phyloP scores from a whole-genome alignment of 2,797 vertebrate species.

The Orientallactaga sibirica region DNA sequence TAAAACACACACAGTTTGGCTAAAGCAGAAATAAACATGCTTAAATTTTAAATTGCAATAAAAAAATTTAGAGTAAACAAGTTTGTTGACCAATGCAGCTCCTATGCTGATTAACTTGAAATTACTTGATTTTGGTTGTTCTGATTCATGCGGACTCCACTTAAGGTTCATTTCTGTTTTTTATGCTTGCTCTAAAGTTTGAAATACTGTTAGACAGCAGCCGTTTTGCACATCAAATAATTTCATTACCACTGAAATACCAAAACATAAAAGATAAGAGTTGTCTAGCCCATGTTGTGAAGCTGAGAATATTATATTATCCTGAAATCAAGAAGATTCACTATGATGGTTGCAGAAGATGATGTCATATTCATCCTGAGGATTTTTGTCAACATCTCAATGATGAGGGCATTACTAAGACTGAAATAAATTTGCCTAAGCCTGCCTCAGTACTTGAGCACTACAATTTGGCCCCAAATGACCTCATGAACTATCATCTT shows the following conservation, averaged over 20 bases:
- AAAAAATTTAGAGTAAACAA: background rate
- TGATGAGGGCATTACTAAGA: background rate
- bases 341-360: background rate
- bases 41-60: slow-evolving; percentile 47
- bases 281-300: background rate
- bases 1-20: background rate
- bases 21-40: background rate
- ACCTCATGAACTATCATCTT: background rate
- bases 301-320: background rate
- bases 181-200: background rate
- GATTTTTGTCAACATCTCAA: background rate
- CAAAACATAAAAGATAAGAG: background rate
- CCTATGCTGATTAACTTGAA: background rate
- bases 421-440: background rate
- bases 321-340: background rate
- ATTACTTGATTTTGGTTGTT: background rate
- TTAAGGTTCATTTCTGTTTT: background rate
- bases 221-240: background rate
- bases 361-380: background rate
- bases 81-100: background rate
- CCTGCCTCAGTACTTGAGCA: background rate
- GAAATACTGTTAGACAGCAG: background rate
- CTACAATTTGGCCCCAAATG: background rate
- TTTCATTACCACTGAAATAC: background rate
- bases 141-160: background rate